Base-by-base conservation (phyloP, 2,113 vertebrate species). In the Collichthys lucidus region DNA sequence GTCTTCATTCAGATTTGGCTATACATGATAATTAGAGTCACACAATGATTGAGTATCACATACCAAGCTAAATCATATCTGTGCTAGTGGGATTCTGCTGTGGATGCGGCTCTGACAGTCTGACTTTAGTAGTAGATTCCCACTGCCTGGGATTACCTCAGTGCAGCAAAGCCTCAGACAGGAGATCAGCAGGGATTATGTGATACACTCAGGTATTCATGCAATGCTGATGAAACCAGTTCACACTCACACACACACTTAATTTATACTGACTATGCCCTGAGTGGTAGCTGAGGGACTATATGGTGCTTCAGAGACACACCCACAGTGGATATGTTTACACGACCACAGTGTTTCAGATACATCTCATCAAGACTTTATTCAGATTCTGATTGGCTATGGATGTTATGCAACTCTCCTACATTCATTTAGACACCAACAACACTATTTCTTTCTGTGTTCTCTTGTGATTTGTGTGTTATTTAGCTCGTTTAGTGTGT, bases 141-240 rank as follows among this genome's bases (percentile, higher is more conserved):
- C 76, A 74, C 64, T 62, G 70, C 47, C 29, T 65, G 42, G 49
- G 82, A 80, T 85, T 85, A 87, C 46, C 80, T 75, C 24, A 19
- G 70, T 69, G 69, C 78, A 67, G 75, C 17, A 31, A 42, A 65
- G 67, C 63, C 3, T 82, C 11, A 70, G 42, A 71, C 50, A 60
- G 63, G 75, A 76, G 76, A 68, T 89, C 84, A 83, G 67, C 59
- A 14, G 86, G 82, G 77, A 88, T 77, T 79, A 79, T 77, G 61
- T 76, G 65, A 73, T 74, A 69, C 61, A 59, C 79, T 46, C 71
- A 71, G 74, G 76, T 65, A 56, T 72, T 83, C 79, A 59, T 4
- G n/a, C 69, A 80, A 86, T 59, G 56, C 84, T 80, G 82, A 86
- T 78, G 73, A 74, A 80, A 86, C 50, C 66, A 71, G 26, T 64